These are phyloP conservation scores for Philhelius pedissequus DNA, from an alignment of 2,888 invertebrate species.

Conservation along the genomic window DNA sequence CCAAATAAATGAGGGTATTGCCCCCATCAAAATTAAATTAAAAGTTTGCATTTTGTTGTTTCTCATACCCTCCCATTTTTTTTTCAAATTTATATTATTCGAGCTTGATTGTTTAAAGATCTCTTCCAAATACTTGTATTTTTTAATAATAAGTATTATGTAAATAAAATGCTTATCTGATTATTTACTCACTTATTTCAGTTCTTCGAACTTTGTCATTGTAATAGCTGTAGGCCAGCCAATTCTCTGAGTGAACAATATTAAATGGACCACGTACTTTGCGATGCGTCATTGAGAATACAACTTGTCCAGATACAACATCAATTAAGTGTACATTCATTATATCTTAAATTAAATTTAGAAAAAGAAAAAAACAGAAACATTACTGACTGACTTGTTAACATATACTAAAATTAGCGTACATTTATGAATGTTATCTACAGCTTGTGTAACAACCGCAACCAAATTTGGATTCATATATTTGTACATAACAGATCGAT, in stretches of 20 bases:
- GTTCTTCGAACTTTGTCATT: slow-evolving; percentile 95
- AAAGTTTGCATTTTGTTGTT: too few relatives aligned
- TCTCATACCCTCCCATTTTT: too few relatives aligned
- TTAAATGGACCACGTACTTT: slow-evolving; percentile 91
- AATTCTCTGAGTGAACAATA: slow-evolving; percentile 97
- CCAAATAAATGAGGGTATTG: too few relatives aligned
- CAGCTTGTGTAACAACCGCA: slow-evolving; percentile 89
- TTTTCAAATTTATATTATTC: too few relatives aligned
- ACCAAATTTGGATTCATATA: slow-evolving; percentile 98
- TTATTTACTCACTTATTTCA: slow-evolving; percentile 84
- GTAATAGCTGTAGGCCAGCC: slow-evolving; percentile 95
- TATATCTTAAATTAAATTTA: slow-evolving; percentile 88
- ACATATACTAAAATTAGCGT: slow-evolving; percentile 55
- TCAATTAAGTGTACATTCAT: slow-evolving; percentile 93
- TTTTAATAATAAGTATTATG: too few relatives aligned
- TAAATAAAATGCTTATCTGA: not conserved
- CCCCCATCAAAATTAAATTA: too few relatives aligned
- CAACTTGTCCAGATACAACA: slow-evolving; percentile 91
- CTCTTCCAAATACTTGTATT: too few relatives aligned
- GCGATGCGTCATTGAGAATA: slow-evolving; percentile 91
- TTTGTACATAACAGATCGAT: slow-evolving; percentile 98
- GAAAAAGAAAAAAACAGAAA: slow-evolving; percentile 59
- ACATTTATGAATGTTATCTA: slow-evolving; percentile 88
- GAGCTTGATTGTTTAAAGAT: too few relatives aligned
- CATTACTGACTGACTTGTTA: not conserved